Base-by-base conservation (phyloP, 2,888 invertebrate species). In the Petrolisthes manimaculis region DNA sequence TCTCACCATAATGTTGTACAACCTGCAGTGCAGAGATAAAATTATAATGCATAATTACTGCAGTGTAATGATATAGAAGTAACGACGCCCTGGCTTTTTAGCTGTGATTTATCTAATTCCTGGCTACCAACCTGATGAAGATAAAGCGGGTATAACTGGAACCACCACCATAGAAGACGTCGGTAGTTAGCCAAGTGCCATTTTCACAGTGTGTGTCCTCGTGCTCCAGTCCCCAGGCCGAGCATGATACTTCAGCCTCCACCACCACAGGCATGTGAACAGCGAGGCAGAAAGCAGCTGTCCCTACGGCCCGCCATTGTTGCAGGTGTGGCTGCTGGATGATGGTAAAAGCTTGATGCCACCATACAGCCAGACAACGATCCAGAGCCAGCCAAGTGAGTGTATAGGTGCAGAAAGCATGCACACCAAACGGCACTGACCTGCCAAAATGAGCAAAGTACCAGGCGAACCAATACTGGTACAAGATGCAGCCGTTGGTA, bases 351-450 rank as follows among this genome's bases (percentile, higher is more conserved):
- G 6, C 14, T 51, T 24, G 55, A 14, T 61, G 24, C 18, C 37
- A 82, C 81, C 81, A 82, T 37, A 82, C 81, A 37, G 67, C 81
- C 69, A 82, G 67, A 51, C 61, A 82, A 18, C 81, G 81, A n/a
- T 82, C 81, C 81, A 82, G 51, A 18, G 81, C 61, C 4, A 82
- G 67, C 51, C 61, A 69, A 14, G 53, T 21, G 51, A 82, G 37
- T 18, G 51, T n/a, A 51, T 67, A 82, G 67, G 81, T 67, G 37
- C 81, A 61, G 18, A 67, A n/a, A 51, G 67, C 53, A n/a, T 82
- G 81, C 24, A 82, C 37, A 9, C 37, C 18, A n/a, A 18, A 14
- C 5, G 81, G 51, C 3, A 56, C 14, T 24, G 67, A 24, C 81
- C 81, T 67, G 69, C 81, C 81, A n/a, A 82, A 67, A 53, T 82